Evolutionary conservation across 2,888 invertebrate genomes (phyloP).

Genomic region (Brenthis daphne): DNA sequence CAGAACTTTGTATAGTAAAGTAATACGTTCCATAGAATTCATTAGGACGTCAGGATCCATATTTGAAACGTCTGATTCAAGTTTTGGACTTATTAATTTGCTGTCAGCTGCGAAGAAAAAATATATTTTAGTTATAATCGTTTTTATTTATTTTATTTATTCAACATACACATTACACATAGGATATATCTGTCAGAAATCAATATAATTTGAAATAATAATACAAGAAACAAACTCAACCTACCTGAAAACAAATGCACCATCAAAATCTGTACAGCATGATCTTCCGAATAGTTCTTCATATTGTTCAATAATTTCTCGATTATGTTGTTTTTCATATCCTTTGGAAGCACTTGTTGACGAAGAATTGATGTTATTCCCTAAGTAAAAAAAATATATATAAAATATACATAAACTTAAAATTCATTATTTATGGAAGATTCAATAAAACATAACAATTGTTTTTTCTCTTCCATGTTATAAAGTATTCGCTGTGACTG

Average conservation of each 20-base stretch:
- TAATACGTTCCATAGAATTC: conserved; percentile 76
- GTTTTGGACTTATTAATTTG: conserved; percentile 67
- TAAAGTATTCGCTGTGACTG: too few species aligned
- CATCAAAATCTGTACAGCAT: conserved; percentile 68
- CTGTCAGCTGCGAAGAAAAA: conserved; percentile 61
- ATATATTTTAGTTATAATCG: neutral
- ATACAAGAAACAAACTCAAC: too few species aligned
- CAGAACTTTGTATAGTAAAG: conserved; percentile 66
- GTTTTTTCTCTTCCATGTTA: too few species aligned
- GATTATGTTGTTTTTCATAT: conserved; percentile 65
- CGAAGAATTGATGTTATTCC: conserved; percentile 66
- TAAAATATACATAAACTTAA: too few species aligned
- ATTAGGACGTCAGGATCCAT: conserved; percentile 77
- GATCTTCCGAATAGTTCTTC: conserved; percentile 61
- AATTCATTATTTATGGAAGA: too few species aligned
- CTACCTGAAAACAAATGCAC: conserved; percentile 74
- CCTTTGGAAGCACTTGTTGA: conserved; percentile 68
- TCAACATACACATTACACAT: too few species aligned
- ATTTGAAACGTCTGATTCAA: conserved; percentile 69
- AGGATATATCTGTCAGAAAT: neutral
- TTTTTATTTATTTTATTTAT: too few species aligned
- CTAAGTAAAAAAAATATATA: conserved; percentile 44
- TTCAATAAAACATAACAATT: too few species aligned
- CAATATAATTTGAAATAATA: neutral
- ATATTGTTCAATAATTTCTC: conserved; percentile 67